phyloP scores from a whole-genome alignment of 2,888 invertebrate species.

The Noctua fimbriata region DNA sequence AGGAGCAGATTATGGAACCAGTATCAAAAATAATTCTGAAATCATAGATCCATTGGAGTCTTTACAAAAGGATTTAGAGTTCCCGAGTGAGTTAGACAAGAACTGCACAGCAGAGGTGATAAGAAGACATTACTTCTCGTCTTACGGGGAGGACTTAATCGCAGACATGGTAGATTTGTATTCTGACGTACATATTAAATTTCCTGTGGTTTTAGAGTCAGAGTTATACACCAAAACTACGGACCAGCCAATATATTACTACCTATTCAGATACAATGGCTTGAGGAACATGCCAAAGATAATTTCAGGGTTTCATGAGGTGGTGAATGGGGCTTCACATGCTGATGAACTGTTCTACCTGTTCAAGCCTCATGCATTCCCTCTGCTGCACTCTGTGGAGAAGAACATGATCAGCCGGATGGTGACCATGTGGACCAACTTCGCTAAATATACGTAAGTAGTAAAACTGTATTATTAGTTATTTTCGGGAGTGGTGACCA shows the following conservation, averaged over 20 bases:
- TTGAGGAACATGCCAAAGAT: slow-evolving; percentile 84
- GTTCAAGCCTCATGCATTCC: slow-evolving; percentile 84
- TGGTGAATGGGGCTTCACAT: slow-evolving; percentile 82
- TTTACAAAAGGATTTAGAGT: slow-evolving; percentile 80
- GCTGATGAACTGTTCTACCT: slow-evolving; percentile 87
- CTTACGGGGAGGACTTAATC: slow-evolving; percentile 79
- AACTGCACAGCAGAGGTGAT: slow-evolving; percentile 78
- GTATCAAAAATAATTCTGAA: slow-evolving; percentile 70
- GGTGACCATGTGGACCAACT: slow-evolving; percentile 87
- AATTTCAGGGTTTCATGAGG: slow-evolving; percentile 76
- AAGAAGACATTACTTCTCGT: slow-evolving; percentile 79
- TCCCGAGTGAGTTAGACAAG: slow-evolving; percentile 77
- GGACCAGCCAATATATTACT: slow-evolving; percentile 84
- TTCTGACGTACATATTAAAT: slow-evolving; percentile 85
- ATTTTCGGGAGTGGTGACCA: neutral
- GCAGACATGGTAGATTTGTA: slow-evolving; percentile 86
- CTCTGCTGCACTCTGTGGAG: slow-evolving; percentile 81
- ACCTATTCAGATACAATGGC: slow-evolving; percentile 84
- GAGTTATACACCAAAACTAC: slow-evolving; percentile 80
- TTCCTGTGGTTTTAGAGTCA: slow-evolving; percentile 82
- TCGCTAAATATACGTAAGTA: slow-evolving; percentile 85
- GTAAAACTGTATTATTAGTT: neutral
- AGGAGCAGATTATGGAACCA: slow-evolving; percentile 81
- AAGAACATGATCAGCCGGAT: slow-evolving; percentile 80
- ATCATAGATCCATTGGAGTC: slow-evolving; percentile 73